Evolutionary conservation across 2,888 invertebrate species (phyloP).

Genomic region (Leptinotarsa juncta): DNA sequence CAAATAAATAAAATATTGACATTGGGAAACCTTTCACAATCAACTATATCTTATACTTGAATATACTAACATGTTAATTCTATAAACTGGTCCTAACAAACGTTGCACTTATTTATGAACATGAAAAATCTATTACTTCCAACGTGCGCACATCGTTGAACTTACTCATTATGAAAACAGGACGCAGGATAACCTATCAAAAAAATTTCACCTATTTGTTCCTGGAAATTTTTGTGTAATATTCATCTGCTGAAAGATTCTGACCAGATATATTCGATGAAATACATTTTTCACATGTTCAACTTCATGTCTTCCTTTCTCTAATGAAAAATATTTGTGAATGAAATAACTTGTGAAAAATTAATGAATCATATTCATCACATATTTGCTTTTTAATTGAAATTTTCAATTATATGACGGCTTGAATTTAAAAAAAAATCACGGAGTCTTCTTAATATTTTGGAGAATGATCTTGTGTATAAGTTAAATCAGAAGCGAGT

Average conservation of each 20-base stretch:
- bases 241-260: not conserved
- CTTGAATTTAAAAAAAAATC: too few species aligned
- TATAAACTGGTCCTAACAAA: not conserved
- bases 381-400: too few species aligned
- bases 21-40: too few species aligned
- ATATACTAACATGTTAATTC: too few species aligned
- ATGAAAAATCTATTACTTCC: not conserved
- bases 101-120: not conserved
- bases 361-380: too few species aligned
- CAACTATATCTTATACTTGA: too few species aligned
- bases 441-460: too few species aligned
- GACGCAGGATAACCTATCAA: not conserved
- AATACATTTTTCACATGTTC: not conserved
- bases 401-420: too few species aligned
- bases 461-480: too few species aligned
- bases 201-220: not conserved
- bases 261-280: not conserved
- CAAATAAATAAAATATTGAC: too few species aligned
- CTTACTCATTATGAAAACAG: constrained; percentile 8
- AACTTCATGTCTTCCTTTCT: too few species aligned
- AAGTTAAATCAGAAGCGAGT: too few species aligned
- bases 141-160: not conserved
- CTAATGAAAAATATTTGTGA: not conserved
- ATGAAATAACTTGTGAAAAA: not conserved
- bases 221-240: not conserved